A percentile compares a stretch with the other conserved stretches of the same genome.
Evolutionary conservation across 2,797 vertebrate genomes (phyloP).

Genomic region (Sebastes minor): DNA sequence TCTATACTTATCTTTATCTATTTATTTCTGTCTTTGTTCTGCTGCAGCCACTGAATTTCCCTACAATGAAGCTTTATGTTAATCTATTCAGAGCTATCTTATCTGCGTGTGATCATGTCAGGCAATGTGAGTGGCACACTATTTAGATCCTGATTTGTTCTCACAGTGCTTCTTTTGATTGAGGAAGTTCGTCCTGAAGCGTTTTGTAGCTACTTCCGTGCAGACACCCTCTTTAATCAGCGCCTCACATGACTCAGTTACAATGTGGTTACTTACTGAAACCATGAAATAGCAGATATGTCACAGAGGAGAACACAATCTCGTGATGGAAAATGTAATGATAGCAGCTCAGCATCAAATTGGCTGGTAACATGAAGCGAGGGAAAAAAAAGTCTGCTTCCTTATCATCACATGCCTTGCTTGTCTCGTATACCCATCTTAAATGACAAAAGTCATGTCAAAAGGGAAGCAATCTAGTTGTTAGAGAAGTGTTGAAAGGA

Average conservation of each 20-base stretch:
- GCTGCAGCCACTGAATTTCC: not conserved
- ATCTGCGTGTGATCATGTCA: slow-evolving; percentile 3
- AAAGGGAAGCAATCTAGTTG: not conserved
- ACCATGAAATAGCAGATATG: slow-evolving; percentile 41
- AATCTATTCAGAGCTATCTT: not conserved
- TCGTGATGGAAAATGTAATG: slow-evolving; percentile 34
- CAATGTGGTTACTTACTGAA: slow-evolving; percentile 30
- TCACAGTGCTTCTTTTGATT: not conserved
- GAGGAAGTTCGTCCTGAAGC: slow-evolving; percentile 47
- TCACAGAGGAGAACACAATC: slow-evolving; percentile 21
- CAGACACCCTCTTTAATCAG: slow-evolving; percentile 42
- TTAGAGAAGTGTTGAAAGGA: not conserved
- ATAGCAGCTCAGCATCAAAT: not conserved
- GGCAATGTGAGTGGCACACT: too few species aligned
- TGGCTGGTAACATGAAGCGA: not conserved
- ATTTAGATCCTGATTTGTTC: not conserved
- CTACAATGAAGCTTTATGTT: not conserved
- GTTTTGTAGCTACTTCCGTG: slow-evolving; percentile 54
- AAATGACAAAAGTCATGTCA: not conserved
- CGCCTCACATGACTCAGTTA: slow-evolving; percentile 60
- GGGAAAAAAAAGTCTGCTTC: slow-evolving; percentile 2
- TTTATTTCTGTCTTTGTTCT: not conserved
- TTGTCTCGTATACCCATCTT: not conserved
- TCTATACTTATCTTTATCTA: not conserved
- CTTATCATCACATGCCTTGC: slow-evolving; percentile 35